These are phyloP conservation scores for Oreochromis spilurus DNA, from an alignment of 2,113 vertebrate genomes.

Conservation along the genomic window DNA sequence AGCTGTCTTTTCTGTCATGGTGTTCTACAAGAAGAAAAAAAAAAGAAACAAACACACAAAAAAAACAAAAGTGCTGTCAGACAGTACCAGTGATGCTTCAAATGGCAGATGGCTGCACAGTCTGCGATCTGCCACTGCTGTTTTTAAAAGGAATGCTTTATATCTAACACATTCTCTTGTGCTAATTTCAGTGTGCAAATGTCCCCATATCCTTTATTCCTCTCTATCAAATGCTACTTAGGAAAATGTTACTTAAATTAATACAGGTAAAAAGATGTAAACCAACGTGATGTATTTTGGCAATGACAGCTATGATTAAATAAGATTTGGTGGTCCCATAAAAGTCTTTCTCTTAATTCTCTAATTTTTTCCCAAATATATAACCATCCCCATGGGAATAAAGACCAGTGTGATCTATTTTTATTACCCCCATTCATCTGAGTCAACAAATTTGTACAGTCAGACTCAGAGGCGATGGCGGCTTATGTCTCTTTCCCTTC, in stretches of 20 bases:
- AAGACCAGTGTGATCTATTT: not conserved
- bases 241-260: not conserved
- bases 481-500: conserved; percentile 7
- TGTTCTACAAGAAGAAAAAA: conserved; percentile 15
- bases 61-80: conserved; percentile 27
- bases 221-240: not conserved
- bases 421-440: conserved; percentile 19
- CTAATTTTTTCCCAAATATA: not conserved
- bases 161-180: not conserved
- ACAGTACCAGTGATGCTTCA: conserved; percentile 8
- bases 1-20: conserved; percentile 28
- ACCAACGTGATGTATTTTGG: not conserved
- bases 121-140: conserved; percentile 14
- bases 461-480: not conserved
- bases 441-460: conserved; percentile 37
- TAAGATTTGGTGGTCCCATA: not conserved
- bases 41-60: not conserved
- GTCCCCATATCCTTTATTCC: not conserved
- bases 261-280: not conserved
- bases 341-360: not conserved
- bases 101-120: conserved; percentile 54
- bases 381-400: not conserved
- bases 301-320: not conserved
- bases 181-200: not conserved
- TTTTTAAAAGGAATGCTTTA: not conserved